phyloP scores from a whole-genome alignment of 2,113 vertebrate species.

The Macroglossus sobrinus region DNA sequence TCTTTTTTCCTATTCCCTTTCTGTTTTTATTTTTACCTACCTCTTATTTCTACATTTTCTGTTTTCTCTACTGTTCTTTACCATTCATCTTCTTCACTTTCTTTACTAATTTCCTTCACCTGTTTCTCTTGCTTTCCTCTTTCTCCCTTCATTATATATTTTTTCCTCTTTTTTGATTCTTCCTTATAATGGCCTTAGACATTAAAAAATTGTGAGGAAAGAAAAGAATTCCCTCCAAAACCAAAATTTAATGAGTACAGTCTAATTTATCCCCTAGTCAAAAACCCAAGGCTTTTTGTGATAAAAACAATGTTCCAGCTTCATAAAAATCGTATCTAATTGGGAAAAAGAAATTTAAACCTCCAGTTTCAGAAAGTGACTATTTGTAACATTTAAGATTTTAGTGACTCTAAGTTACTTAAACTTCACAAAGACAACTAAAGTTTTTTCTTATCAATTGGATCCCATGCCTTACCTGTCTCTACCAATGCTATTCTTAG shows the following conservation, averaged over 20 bases:
- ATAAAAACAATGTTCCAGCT: not conserved
- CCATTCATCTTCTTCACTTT: not conserved
- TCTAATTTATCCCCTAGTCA: not conserved
- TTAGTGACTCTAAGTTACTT: not conserved
- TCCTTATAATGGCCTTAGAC: not conserved
- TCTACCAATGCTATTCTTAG: not conserved
- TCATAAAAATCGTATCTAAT: not conserved
- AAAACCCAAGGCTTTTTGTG: not conserved
- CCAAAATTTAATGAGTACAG: not conserved
- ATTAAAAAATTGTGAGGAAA: not conserved
- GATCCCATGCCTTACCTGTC: not conserved
- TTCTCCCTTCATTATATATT: not conserved
- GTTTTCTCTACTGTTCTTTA: not conserved
- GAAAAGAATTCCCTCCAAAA: not conserved
- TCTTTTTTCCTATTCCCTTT: not conserved
- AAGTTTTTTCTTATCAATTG: not conserved
- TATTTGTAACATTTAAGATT: not conserved
- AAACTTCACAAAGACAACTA: not conserved
- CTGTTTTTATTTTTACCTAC: not conserved
- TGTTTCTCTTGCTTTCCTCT: not conserved
- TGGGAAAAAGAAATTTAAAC: not conserved
- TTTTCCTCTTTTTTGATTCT: not conserved
- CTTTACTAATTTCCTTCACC: not conserved
- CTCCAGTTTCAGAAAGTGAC: not conserved
- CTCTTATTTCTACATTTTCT: not conserved